These are phyloP conservation scores for Coelogynopora nodosa DNA, from an alignment of 2,888 invertebrate genomes.

Conservation along the genomic window DNA sequence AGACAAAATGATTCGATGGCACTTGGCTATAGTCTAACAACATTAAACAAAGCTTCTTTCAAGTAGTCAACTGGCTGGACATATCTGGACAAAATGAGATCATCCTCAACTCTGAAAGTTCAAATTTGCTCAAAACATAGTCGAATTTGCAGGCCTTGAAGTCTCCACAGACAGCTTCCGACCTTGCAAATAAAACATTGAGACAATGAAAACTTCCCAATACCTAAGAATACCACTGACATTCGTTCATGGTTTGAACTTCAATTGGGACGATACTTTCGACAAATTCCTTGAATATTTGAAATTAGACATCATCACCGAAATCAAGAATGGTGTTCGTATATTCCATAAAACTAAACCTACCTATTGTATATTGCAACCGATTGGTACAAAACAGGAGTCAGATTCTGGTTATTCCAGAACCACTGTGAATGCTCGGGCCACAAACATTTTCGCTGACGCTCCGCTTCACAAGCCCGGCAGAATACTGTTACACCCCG, in stretches of 20 bases:
- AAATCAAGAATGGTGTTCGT: constrained; percentile 7
- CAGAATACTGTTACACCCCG: constrained; percentile 20
- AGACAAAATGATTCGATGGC: no score
- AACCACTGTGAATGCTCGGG: background rate
- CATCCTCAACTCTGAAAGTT: no score
- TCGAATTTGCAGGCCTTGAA: no score
- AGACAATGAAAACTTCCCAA: constrained; percentile 17
- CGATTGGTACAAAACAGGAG: constrained; percentile 16
- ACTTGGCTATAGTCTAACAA: constrained; percentile 48
- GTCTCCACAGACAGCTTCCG: no score
- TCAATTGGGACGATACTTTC: background rate
- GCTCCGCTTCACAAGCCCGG: constrained; percentile 18
- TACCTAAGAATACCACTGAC: background rate
- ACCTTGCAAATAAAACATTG: background rate
- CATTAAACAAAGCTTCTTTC: constrained; percentile 49
- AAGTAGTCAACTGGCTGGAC: no score
- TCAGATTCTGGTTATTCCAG: constrained; percentile 22
- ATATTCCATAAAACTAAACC: constrained; percentile 16
- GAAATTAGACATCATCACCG: background rate
- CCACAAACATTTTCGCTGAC: background rate
- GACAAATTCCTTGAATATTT: background rate
- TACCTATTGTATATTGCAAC: constrained; percentile 26
- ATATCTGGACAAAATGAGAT: no score
- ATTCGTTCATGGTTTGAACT: background rate
- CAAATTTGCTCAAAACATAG: no score